Percentiles rank a stretch among this genome's conserved stretches.
phyloP scores from a whole-genome alignment of 92 coral and sea anemone species.

The Porites lobata region DNA sequence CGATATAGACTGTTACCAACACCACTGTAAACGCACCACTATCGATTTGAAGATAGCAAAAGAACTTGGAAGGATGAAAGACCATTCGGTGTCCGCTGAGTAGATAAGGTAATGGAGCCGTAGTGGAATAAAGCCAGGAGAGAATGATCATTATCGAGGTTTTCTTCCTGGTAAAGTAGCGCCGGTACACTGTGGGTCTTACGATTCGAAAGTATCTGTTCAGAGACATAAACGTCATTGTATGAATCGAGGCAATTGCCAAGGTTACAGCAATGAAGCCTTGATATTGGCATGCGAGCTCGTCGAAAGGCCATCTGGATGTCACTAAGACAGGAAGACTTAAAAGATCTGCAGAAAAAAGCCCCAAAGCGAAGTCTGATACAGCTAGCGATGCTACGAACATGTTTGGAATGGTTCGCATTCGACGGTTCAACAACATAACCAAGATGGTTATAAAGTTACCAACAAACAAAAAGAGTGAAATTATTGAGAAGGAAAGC shows the following conservation, averaged over 20 bases:
- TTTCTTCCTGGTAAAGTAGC: not conserved
- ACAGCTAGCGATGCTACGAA: slow-evolving; percentile 77
- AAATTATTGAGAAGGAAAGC: slow-evolving; percentile 16
- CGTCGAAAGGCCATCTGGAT: slow-evolving; percentile 57
- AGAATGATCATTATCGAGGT: slow-evolving; percentile 22
- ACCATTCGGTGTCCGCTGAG: slow-evolving; percentile 68
- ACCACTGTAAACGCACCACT: slow-evolving; percentile 42
- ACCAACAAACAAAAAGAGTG: slow-evolving; percentile 52
- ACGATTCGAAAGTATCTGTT: slow-evolving; percentile 74
- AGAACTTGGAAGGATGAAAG: slow-evolving; percentile 73
- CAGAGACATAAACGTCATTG: slow-evolving; percentile 65
- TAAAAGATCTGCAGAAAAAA: no score
- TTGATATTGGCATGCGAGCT: slow-evolving; percentile 54
- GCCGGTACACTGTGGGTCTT: slow-evolving; percentile 42
- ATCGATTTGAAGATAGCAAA: slow-evolving; percentile 55
- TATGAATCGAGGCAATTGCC: slow-evolving; percentile 66
- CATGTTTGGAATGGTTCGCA: slow-evolving; percentile 58
- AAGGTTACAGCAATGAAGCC: slow-evolving; percentile 63
- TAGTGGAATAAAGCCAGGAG: slow-evolving; percentile 56
- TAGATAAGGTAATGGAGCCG: slow-evolving; percentile 62
- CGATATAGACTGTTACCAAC: slow-evolving; percentile 46
- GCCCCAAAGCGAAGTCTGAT: slow-evolving; percentile 64
- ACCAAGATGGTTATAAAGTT: slow-evolving; percentile 64
- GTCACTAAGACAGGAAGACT: slow-evolving; percentile 2
- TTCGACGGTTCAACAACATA: slow-evolving; percentile 33